Percentiles rank a stretch among this genome's conserved stretches.
Conservation (phyloP, 2,113 vertebrate species). For the Stictonetta naevosa region DNA sequence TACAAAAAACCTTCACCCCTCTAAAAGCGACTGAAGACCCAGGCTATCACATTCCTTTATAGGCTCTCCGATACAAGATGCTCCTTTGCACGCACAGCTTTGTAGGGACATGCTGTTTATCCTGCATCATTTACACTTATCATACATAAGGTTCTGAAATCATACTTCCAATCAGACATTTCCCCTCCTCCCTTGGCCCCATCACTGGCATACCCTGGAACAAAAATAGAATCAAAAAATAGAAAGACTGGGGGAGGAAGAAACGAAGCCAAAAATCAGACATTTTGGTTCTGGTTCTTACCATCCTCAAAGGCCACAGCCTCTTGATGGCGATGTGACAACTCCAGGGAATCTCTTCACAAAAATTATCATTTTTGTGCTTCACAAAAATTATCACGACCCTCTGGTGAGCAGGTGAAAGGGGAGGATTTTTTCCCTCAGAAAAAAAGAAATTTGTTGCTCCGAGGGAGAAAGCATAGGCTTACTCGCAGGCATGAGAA, state of each 20-base stretch:
- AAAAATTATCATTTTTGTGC: neutral
- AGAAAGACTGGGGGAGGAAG: neutral
- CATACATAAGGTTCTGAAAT: neutral
- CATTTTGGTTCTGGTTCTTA: neutral
- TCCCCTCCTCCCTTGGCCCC: neutral
- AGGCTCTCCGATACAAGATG: neutral
- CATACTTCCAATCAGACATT: neutral
- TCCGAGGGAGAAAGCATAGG: neutral
- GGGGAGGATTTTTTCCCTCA: neutral
- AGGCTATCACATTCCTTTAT: neutral
- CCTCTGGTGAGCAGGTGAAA: neutral
- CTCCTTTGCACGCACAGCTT: neutral
- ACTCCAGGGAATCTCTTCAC: neutral
- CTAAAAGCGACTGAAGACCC: neutral
- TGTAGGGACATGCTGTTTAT: neutral
- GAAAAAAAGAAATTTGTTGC: neutral
- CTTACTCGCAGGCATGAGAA: neutral
- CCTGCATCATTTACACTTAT: neutral
- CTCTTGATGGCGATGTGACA: accelerated
- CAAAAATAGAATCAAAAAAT: neutral
- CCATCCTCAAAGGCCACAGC: neutral
- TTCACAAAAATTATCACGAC: neutral
- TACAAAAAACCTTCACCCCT: neutral
- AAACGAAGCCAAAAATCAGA: neutral
- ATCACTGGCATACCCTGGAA: neutral